Conservation (phyloP, 2,797 vertebrate genomes). For the Amblyopsis hoosieri region DNA sequence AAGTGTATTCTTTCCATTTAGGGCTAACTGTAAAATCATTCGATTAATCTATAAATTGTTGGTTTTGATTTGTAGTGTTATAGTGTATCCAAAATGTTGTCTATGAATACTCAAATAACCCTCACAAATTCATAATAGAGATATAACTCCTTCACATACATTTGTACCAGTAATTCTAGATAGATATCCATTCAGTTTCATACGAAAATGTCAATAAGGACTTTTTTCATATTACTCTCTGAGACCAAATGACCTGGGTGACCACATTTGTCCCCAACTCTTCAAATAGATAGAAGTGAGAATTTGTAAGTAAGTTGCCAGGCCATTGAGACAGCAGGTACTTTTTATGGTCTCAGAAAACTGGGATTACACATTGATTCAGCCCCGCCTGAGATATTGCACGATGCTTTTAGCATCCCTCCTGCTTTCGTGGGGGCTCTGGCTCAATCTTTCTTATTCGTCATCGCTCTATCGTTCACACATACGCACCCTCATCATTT, state of each 20-base stretch:
- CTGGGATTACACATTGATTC: slow-evolving; percentile 85
- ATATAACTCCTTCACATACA: not conserved
- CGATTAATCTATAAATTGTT: too few species aligned
- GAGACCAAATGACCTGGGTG: slow-evolving; percentile 26
- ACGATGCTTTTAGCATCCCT: slow-evolving; percentile 82
- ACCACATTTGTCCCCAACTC: slow-evolving; percentile 76
- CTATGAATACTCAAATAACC: too few species aligned
- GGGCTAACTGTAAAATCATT: too few species aligned
- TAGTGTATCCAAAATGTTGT: too few species aligned
- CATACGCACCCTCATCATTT: slow-evolving; percentile 41
- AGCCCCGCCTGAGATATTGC: slow-evolving; percentile 84
- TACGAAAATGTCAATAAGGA: not conserved
- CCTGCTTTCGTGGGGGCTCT: slow-evolving; percentile 34
- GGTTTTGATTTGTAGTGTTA: too few species aligned
- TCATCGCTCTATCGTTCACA: slow-evolving; percentile 65
- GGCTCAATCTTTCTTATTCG: slow-evolving; percentile 43
- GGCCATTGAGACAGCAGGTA: slow-evolving; percentile 84
- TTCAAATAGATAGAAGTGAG: slow-evolving; percentile 83
- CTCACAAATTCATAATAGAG: too few species aligned
- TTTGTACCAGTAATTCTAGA: slow-evolving; percentile 15
- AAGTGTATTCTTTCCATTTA: too few species aligned
- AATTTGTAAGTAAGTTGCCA: slow-evolving; percentile 85
- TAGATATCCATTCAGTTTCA: slow-evolving; percentile 11
- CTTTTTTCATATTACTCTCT: slow-evolving; percentile 21
- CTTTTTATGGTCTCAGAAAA: slow-evolving; percentile 84